Evolutionary conservation across 1,140 invertebrate species (phyloP), one percentile per base, ranked within the genome.

Genomic region (Drosophila burlai): DNA sequence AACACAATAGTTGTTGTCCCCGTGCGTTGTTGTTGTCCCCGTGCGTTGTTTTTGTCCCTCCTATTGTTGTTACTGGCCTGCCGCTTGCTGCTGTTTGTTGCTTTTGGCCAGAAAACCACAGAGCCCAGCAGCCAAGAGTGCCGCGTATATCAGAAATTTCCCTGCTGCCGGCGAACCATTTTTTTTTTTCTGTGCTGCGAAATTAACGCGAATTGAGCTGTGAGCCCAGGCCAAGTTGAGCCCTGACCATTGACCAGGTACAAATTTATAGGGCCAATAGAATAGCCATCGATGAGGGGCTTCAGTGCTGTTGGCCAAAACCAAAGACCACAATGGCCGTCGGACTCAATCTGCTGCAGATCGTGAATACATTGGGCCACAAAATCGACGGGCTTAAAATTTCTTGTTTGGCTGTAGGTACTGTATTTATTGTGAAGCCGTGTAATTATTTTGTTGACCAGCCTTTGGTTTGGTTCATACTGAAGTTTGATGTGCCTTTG

Each of bases 141-240:
- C 36, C 36, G 24, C 29, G 60, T 34, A 52, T 74, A 74, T 74
- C 55, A 61, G 46, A 73, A 73, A 74, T 50, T 61, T 73, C 15
- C 54, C 21, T 46, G 24, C 65, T 57, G 43, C 49, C 26, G 11
- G 24, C 16, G 29, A 49, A 49, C 62, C 60, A 58, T n/a, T 18
- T 65, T 69, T 80, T 62, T 40, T 49, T 59, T 68, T 61, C 16
- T n/a, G 36, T 40, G 9, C 26, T 78, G 54, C 45, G 16, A 84
- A 89, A 89, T 90, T 87, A 89, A 87, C 81, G 77, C 21, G 77
- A 89, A 87, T 81, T 78, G 81, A 89, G 77, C 65, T 78, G 84
- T 78, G 68, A 78, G 59, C 72, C 79, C 72, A 26, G 62, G 59
- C 57, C 63, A 71, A 83, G 81, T 60, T 83, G 21, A 38, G 52